Conservation (phyloP, 2,113 vertebrate genomes). For the Albula glossodonta region DNA sequence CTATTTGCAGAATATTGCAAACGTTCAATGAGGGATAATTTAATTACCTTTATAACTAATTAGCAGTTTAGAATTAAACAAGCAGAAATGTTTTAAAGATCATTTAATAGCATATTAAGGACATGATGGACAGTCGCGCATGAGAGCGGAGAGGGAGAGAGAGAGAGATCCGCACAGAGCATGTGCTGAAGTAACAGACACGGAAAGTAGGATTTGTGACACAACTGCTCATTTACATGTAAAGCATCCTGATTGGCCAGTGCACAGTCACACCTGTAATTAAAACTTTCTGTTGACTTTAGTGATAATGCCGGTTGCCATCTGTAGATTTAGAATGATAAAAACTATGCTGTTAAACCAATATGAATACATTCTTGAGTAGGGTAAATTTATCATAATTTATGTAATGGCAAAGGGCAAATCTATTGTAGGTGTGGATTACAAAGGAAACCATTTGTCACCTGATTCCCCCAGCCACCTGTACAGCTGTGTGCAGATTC, state of each 20-base stretch:
- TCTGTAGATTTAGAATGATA: no score
- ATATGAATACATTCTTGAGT: conserved; percentile 55
- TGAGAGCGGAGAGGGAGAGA: background rate
- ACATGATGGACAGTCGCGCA: background rate
- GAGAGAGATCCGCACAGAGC: background rate
- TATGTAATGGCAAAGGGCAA: conserved; percentile 54
- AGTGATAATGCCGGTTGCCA: no score
- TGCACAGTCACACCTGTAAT: no score
- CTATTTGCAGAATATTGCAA: no score
- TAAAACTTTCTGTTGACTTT: no score
- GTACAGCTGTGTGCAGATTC: conserved; percentile 41
- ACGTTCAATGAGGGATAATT: no score
- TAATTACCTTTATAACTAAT: no score
- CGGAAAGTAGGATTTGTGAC: no score
- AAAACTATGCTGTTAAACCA: conserved; percentile 25
- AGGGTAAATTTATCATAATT: conserved; percentile 59
- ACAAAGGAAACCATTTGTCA: conserved; percentile 68
- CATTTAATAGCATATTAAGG: no score
- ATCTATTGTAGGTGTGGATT: conserved; percentile 42
- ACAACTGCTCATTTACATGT: conserved; percentile 24
- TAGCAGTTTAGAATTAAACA: no score
- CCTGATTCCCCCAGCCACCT: conserved; percentile 45
- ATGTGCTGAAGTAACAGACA: background rate
- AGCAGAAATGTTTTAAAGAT: no score
- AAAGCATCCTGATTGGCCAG: conserved; percentile 19